Conservation (phyloP, 2,113 vertebrate species). For the Sander lucioperca region DNA sequence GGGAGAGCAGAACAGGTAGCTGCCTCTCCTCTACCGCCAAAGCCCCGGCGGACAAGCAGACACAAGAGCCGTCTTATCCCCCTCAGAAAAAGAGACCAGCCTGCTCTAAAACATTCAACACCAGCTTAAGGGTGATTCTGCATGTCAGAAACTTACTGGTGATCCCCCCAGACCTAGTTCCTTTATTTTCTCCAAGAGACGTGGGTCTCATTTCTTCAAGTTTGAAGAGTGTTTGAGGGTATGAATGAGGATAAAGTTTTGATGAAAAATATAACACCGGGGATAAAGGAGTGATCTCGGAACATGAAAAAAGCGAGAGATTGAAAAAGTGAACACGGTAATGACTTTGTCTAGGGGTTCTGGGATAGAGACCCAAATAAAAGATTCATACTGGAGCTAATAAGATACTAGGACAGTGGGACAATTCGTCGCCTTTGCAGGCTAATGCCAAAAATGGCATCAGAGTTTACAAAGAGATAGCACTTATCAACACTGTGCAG, state of each 20-base stretch:
- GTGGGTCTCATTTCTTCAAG: slow-evolving; percentile 66
- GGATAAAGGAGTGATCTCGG: slow-evolving; percentile 63
- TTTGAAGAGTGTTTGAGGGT: slow-evolving; percentile 72
- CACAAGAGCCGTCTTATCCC: slow-evolving; percentile 67
- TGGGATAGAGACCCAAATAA: slow-evolving; percentile 54
- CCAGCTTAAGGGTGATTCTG: slow-evolving; percentile 74
- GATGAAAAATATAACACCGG: slow-evolving; percentile 74
- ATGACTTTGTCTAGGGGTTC: slow-evolving; percentile 64
- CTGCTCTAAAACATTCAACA: slow-evolving; percentile 75
- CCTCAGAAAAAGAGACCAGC: slow-evolving; percentile 59
- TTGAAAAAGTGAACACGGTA: slow-evolving; percentile 61
- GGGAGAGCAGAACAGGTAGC: slow-evolving; percentile 69
- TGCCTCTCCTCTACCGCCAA: slow-evolving; percentile 56
- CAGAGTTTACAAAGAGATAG: slow-evolving; percentile 32
- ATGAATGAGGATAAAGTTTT: slow-evolving; percentile 73
- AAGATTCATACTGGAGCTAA: slow-evolving; percentile 62
- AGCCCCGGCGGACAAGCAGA: slow-evolving; percentile 72
- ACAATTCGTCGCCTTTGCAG: slow-evolving; percentile 39
- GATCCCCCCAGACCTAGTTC: slow-evolving; percentile 65
- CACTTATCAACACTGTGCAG: slow-evolving; percentile 57
- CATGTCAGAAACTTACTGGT: slow-evolving; percentile 75
- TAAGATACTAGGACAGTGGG: slow-evolving; percentile 37
- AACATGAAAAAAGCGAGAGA: slow-evolving; percentile 62
- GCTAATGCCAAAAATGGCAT: slow-evolving; percentile 25
- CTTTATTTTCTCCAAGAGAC: slow-evolving; percentile 16